These are phyloP conservation scores for Lepeophtheirus salmonis DNA, from an alignment of 1,140 invertebrate genomes.

Conservation along the genomic window DNA sequence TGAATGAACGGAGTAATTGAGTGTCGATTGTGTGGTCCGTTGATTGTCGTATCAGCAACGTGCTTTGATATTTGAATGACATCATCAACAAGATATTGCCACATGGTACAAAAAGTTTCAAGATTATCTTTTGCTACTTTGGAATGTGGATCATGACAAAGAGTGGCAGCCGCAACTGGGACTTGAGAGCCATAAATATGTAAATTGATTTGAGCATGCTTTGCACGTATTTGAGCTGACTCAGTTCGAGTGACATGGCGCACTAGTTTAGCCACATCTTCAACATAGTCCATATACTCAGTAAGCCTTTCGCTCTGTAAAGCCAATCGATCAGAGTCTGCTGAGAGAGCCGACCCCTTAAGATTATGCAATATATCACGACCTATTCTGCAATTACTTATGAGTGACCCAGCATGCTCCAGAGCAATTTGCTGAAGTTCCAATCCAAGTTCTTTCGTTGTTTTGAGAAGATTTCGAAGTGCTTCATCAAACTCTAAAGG, in stretches of 20 bases:
- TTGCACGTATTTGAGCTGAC: conserved; percentile 78
- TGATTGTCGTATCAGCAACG: background rate
- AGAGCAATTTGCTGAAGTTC: conserved; percentile 17
- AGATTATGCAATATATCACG: conserved; percentile 54
- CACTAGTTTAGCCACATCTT: conserved; percentile 86
- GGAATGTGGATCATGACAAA: conserved; percentile 73
- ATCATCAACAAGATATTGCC: conserved; percentile 7
- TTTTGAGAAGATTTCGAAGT: conserved; percentile 8
- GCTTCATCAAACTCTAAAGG: conserved; percentile 10
- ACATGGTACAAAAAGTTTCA: conserved; percentile 34
- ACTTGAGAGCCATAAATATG: conserved; percentile 84
- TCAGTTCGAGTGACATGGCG: conserved; percentile 85
- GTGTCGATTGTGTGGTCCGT: background rate
- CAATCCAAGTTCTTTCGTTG: conserved; percentile 9
- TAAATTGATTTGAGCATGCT: conserved; percentile 84
- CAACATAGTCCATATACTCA: conserved; percentile 74
- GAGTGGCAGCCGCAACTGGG: conserved; percentile 71
- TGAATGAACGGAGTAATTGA: background rate
- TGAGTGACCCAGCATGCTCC: conserved; percentile 13
- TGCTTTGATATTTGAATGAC: conserved; percentile 8
- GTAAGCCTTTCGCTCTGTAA: conserved; percentile 59
- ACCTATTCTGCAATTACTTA: conserved; percentile 30
- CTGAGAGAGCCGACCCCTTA: conserved; percentile 51
- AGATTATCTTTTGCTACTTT: conserved; percentile 93
- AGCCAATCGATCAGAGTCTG: conserved; percentile 57